phyloP scores from a whole-genome alignment of 2,113 vertebrate species.

The Mionectes macconnelli region DNA sequence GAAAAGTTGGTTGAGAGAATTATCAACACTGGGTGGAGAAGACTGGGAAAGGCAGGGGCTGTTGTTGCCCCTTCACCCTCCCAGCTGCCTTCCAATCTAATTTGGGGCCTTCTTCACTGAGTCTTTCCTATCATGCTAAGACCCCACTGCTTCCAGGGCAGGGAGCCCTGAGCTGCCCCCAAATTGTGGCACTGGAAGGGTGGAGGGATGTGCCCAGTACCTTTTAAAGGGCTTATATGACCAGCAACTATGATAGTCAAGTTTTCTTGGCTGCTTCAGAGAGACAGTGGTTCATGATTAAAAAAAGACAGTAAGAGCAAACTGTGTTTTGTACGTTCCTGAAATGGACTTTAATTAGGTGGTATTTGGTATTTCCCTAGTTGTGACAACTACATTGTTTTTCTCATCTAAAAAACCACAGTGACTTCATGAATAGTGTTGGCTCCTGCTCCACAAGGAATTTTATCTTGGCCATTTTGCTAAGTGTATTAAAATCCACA shows the following conservation, averaged over 20 bases:
- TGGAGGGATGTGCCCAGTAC: not conserved
- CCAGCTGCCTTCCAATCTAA: not conserved
- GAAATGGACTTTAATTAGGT: conserved; percentile 2
- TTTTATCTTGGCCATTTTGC: not conserved
- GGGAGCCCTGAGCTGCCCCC: not conserved
- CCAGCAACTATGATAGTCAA: not conserved
- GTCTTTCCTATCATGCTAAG: not conserved
- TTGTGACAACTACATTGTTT: conserved; percentile 25
- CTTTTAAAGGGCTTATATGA: not conserved
- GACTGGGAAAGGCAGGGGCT: not conserved
- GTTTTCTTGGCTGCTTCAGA: conserved; percentile 47
- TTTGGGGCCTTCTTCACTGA: not conserved
- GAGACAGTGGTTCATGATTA: not conserved
- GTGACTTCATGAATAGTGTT: conserved; percentile 21
- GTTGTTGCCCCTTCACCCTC: not conserved
- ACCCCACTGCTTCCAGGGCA: not conserved
- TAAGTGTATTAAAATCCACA: not conserved
- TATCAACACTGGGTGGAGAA: not conserved
- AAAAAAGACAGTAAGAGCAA: not conserved
- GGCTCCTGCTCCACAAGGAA: conserved; percentile 3
- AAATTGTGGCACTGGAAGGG: accelerated
- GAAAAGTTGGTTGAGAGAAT: not conserved
- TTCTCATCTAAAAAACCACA: conserved; percentile 8
- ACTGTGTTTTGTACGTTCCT: conserved; percentile 21
- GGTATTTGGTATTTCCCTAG: conserved; percentile 47